Percentiles rank a stretch among this genome's conserved stretches.
These are phyloP conservation scores for Tetraneura akinire DNA, from an alignment of 1,140 invertebrate genomes.

Conservation along the genomic window DNA sequence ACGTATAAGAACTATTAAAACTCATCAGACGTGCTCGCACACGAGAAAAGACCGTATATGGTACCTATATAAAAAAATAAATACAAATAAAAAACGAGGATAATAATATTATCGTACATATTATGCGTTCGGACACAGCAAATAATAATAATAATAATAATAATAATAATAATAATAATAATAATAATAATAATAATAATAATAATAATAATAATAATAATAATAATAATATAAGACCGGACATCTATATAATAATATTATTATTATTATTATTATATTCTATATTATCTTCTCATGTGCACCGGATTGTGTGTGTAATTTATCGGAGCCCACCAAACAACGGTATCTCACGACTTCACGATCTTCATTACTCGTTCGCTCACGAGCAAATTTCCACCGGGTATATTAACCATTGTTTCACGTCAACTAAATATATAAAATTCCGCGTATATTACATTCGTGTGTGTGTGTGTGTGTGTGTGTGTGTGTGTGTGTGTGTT, in stretches of 20 bases:
- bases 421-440: conserved; percentile 33
- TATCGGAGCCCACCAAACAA: conserved; percentile 44
- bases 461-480: neutral
- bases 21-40: too few relatives aligned
- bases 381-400: conserved; percentile 50
- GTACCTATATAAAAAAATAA: too few relatives aligned
- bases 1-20: too few relatives aligned
- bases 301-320: conserved; percentile 24
- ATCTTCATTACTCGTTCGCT: conserved; percentile 45
- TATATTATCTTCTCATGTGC: conserved; percentile 38
- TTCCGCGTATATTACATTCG: neutral
- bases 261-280: too few relatives aligned
- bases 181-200: too few relatives aligned
- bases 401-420: conserved; percentile 47
- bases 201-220: too few relatives aligned
- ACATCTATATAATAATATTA: conserved; percentile 44
- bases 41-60: neutral
- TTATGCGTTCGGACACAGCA: neutral
- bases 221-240: conserved; percentile 34
- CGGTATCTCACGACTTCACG: conserved; percentile 51
- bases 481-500: neutral
- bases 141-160: too few relatives aligned
- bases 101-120: neutral
- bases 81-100: neutral
- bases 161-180: too few relatives aligned